Conservation (phyloP, 2,113 vertebrate genomes). For the Scolopax mira region DNA sequence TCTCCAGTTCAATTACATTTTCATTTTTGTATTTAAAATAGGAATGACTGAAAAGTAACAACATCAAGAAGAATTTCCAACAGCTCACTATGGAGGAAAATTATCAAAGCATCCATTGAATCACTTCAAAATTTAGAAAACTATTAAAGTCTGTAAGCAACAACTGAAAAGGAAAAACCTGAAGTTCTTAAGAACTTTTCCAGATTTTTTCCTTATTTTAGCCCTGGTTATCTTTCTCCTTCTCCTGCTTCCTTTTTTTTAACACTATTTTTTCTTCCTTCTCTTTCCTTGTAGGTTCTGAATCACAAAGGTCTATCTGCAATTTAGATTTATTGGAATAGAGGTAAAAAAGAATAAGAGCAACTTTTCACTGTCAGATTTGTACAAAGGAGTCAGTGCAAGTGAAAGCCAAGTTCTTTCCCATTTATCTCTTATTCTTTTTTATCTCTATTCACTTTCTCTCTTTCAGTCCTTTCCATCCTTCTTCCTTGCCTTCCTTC, state of each 20-base stretch:
- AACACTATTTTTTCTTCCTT: not conserved
- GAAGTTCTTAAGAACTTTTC: not conserved
- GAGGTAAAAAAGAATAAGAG: conserved; percentile 37
- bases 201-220: not conserved
- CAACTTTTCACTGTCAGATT: conserved; percentile 49
- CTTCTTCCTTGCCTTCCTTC: conserved; percentile 11
- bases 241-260: not conserved
- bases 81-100: not conserved
- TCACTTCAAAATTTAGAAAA: not conserved
- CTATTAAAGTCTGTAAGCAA: not conserved
- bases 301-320: conserved; percentile 38
- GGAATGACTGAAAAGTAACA: not conserved
- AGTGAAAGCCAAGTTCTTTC: conserved; percentile 30
- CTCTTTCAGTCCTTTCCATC: not conserved
- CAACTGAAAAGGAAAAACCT: not conserved
- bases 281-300: not conserved
- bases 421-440: conserved; percentile 37
- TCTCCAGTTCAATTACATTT: not conserved
- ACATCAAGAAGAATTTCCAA: not conserved
- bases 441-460: conserved; percentile 30
- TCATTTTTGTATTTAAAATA: not conserved
- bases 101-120: not conserved
- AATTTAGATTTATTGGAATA: conserved; percentile 62
- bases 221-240: not conserved
- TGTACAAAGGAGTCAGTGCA: conserved; percentile 28